Evolutionary conservation across 2,888 invertebrate genomes (phyloP), one percentile per base, ranked within the genome.

Genomic region (Rhagonycha fulva): DNA sequence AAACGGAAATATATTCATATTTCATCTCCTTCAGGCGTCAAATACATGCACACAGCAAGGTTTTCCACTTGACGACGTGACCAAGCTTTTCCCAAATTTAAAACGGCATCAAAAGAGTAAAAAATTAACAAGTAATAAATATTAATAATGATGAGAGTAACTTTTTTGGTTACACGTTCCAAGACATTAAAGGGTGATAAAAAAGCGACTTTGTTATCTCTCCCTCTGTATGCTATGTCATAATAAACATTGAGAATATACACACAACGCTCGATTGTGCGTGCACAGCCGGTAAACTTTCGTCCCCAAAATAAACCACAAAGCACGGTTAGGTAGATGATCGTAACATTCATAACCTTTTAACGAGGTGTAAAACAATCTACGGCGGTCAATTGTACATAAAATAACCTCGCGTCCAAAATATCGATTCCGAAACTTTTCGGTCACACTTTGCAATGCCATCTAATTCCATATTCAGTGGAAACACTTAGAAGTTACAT

Each of bases 321-420:
- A 74, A 74, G 68, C 70, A 66, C 70, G 24, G 60, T 70, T 72
- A 66, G 28, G n/a, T 47, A 47, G 71, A 63, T 69, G 76, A 74
- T 74, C 74, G 69, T 68, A 69, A 62, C 76, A 74, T 60, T 68
- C 74, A 74, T 68, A 71, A 67, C 76, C 76, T 60, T 68, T 63
- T 62, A 74, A 74, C 76, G 69, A 76, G 74, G 74, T 74, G 76
- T 71, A 63, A 76, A 76, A 69, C 71, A 76, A 74, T 74, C 62
- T 61, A 71, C 70, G 68, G 71, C 62, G 76, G 71, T 68, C 76
- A 74, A 76, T 76, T 68, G 26, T 26, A 26, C 26, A 26, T 26
- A 26, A 26, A 26, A 26, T 26, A 26, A 26, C 26, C 7, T 26
- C 26, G 0, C 4, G 7, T 26, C 26, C 5, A 26, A 26, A 26